These are phyloP conservation scores for Drosophila nannoptera DNA, from an alignment of 1,140 invertebrate species.

Conservation along the genomic window DNA sequence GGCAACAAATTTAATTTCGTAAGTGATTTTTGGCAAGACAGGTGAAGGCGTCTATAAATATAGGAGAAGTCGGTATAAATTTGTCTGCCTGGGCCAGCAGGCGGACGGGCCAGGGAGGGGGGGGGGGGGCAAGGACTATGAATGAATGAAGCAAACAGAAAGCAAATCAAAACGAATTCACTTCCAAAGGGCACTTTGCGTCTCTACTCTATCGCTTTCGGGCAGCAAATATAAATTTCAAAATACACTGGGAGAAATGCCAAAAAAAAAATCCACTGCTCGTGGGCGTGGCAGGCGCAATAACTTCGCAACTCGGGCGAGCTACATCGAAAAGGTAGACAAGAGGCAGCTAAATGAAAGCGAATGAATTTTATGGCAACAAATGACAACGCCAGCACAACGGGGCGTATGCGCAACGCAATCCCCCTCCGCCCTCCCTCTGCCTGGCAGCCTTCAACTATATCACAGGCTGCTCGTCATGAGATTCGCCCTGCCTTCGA, in stretches of 20 bases:
- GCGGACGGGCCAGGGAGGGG: background rate
- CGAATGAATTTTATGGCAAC: background rate
- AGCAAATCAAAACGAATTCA: slow-evolving; percentile 49
- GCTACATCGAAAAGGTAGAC: slow-evolving; percentile 43
- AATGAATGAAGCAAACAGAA: background rate
- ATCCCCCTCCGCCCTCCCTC: background rate
- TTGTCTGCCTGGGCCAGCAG: slow-evolving; percentile 28
- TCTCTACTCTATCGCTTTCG: slow-evolving; percentile 27
- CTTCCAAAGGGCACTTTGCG: slow-evolving; percentile 52
- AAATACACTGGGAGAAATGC: background rate
- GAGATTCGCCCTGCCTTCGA: too few relatives aligned
- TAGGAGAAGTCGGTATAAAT: slow-evolving; percentile 66
- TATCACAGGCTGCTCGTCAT: background rate
- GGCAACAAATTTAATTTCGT: slow-evolving; percentile 69
- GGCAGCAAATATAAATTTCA: slow-evolving; percentile 21
- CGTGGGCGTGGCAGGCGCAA: slow-evolving; percentile 1
- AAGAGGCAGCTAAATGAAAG: slow-evolving; percentile 3
- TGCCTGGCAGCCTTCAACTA: background rate
- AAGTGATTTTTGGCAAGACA: slow-evolving; percentile 71
- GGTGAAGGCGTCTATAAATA: slow-evolving; percentile 74
- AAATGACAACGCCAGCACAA: slow-evolving; percentile 8
- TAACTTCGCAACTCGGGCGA: background rate
- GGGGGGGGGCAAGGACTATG: background rate
- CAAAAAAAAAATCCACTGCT: background rate
- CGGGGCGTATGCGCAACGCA: slow-evolving; percentile 19